These are phyloP conservation scores for Oithona nana DNA, from an alignment of 2,888 invertebrate genomes.

Conservation along the genomic window DNA sequence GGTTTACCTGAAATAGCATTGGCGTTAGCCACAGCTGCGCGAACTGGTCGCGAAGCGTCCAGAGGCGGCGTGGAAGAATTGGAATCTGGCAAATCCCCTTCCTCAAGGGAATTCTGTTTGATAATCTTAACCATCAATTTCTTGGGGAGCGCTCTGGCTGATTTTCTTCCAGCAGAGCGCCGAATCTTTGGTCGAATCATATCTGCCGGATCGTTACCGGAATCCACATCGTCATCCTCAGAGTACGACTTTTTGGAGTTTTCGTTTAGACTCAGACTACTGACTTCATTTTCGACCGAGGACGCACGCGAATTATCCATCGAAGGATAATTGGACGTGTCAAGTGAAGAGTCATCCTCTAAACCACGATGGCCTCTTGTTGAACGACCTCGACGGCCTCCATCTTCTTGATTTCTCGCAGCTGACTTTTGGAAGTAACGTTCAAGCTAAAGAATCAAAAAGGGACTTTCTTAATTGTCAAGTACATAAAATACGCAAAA, in stretches of 20 bases:
- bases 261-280: not conserved
- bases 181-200: not conserved
- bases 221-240: not conserved
- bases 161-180: constrained; percentile 3
- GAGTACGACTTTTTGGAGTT: not conserved
- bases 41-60: constrained; percentile 3
- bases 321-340: not conserved
- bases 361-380: constrained; percentile 16
- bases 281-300: not conserved
- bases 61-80: not conserved
- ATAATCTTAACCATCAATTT: not conserved
- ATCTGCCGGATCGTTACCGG: too few relatives aligned
- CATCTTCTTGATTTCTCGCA: not conserved
- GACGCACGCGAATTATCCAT: not conserved
- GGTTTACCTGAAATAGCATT: not conserved
- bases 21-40: constrained; percentile 1
- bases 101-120: not conserved
- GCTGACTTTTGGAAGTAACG: constrained; percentile 65
- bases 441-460: constrained; percentile 40
- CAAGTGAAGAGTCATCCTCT: constrained; percentile 17
- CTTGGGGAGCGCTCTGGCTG: not conserved
- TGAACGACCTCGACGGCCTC: not conserved
- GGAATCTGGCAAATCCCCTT: not conserved
- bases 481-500: not conserved
- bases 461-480: not conserved